phyloP scores from a whole-genome alignment of 2,888 invertebrate species.

The Hemicrepidius hirtus region DNA sequence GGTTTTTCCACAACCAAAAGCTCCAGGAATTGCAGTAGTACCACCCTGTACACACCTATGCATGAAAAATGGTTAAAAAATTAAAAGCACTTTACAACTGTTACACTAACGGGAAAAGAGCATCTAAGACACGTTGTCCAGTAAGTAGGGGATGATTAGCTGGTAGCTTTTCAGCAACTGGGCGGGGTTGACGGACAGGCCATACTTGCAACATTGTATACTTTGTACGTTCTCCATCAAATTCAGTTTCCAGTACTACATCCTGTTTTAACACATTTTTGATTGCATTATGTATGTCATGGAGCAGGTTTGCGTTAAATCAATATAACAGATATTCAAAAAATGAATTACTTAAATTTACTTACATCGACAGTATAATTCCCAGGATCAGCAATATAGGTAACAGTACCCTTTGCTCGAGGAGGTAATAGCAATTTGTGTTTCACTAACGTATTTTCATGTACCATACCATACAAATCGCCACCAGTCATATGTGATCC shows the following conservation, averaged over 20 bases:
- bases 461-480: constrained; percentile 95
- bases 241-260: constrained; percentile 97
- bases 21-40: constrained; percentile 99
- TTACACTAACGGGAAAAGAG: constrained; percentile 92
- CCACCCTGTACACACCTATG: constrained; percentile 96
- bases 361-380: constrained; percentile 94
- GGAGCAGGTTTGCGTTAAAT: too few relatives aligned
- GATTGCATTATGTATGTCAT: too few relatives aligned
- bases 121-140: constrained; percentile 98
- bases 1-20: constrained; percentile 99
- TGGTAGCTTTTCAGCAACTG: constrained; percentile 97
- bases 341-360: constrained; percentile 55
- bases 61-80: not conserved
- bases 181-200: constrained; percentile 99
- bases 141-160: constrained; percentile 99
- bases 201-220: constrained; percentile 99
- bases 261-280: constrained; percentile 77
- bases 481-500: constrained; percentile 99
- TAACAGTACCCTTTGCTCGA: constrained; percentile 95
- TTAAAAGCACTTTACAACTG: not conserved
- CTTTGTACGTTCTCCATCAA: constrained; percentile 94
- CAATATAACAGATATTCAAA: too few relatives aligned
- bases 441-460: constrained; percentile 98
- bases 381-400: constrained; percentile 94
- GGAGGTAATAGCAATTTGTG: constrained; percentile 98